Evolutionary conservation across 2,888 invertebrate species (phyloP).

Genomic region (Aphodius sticticus): DNA sequence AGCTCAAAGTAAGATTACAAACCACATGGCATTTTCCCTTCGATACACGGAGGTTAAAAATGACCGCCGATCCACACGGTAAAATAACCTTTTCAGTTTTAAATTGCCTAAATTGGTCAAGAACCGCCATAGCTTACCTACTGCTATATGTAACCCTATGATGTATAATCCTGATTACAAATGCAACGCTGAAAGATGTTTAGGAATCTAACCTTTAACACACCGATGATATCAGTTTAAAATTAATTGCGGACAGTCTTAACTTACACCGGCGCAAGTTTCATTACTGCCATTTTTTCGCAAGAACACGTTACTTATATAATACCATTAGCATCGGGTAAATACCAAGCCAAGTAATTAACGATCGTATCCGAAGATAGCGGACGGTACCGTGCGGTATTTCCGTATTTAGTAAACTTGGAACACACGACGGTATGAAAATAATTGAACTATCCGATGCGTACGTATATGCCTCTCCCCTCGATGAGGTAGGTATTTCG

Average conservation of each 20-base stretch:
- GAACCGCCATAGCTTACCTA: too few species aligned
- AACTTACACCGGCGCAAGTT: neutral
- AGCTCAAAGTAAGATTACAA: too few species aligned
- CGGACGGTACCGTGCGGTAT: neutral
- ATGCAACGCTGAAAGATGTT: neutral
- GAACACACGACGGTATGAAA: neutral
- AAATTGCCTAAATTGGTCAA: too few species aligned
- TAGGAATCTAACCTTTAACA: neutral
- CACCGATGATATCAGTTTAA: neutral
- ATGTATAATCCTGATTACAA: neutral
- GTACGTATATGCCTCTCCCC: neutral
- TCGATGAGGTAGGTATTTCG: neutral
- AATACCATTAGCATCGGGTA: neutral
- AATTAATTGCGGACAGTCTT: neutral
- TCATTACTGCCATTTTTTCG: neutral
- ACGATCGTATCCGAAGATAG: neutral
- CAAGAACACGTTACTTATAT: neutral
- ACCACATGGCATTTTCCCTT: too few species aligned
- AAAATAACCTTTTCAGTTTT: too few species aligned
- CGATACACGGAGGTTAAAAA: too few species aligned
- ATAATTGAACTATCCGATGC: neutral
- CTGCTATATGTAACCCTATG: neutral
- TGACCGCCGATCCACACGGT: too few species aligned
- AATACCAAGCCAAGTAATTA: neutral
- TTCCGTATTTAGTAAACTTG: neutral